Conservation (phyloP, 2,888 invertebrate species). For the Acanthopleura granulata region DNA sequence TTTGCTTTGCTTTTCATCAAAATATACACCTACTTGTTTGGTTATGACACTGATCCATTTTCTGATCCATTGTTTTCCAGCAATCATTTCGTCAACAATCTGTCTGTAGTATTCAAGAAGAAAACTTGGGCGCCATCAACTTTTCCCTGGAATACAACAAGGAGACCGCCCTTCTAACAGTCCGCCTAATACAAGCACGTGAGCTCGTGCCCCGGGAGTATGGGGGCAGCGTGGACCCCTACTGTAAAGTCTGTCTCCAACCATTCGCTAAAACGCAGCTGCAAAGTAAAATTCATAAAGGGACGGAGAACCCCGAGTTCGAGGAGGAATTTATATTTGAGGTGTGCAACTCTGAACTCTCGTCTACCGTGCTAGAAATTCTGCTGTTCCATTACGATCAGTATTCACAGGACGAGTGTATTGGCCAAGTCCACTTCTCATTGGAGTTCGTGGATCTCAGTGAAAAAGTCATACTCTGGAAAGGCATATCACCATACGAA, state of each 20-base stretch:
- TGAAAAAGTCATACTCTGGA: conserved; percentile 75
- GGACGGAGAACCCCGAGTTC: conserved; percentile 78
- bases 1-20: too few relatives aligned
- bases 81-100: conserved; percentile 45
- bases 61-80: conserved; percentile 7
- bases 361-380: conserved; percentile 75
- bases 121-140: conserved; percentile 77
- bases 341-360: conserved; percentile 70
- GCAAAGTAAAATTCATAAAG: conserved; percentile 74
- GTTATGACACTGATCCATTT: background rate
- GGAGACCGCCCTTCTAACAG: conserved; percentile 76
- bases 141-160: conserved; percentile 77
- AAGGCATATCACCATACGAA: conserved; percentile 69
- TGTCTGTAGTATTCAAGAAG: conserved; percentile 66
- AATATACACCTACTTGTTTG: too few relatives aligned
- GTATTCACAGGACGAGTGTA: conserved; percentile 76
- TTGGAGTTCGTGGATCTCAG: conserved; percentile 74
- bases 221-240: conserved; percentile 73
- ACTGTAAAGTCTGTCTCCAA: conserved; percentile 90
- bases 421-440: conserved; percentile 76
- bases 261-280: conserved; percentile 75
- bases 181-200: conserved; percentile 78
- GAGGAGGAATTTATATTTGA: conserved; percentile 81
- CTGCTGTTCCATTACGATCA: conserved; percentile 78
- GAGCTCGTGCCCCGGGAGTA: conserved; percentile 61